A percentile compares a stretch with the other conserved stretches of the same genome.
Conservation (phyloP, 2,797 vertebrate species). For the Simalia tracyae region DNA sequence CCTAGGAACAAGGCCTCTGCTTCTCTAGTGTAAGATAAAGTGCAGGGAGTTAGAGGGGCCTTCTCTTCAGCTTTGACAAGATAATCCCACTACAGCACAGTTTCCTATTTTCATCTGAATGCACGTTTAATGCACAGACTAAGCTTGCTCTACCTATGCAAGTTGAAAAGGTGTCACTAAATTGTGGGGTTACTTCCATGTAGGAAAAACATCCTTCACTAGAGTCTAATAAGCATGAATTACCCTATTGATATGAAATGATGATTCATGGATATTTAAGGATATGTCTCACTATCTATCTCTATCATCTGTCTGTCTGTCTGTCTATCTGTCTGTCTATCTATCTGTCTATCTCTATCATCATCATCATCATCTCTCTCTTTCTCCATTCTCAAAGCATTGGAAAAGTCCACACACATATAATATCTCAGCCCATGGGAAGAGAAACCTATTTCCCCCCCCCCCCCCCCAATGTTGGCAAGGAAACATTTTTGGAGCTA, state of each 20-base stretch:
- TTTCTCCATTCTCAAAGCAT: background rate
- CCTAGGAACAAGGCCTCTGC: background rate
- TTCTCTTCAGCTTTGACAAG: background rate
- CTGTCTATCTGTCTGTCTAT: too few relatives aligned
- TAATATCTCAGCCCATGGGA: constrained; percentile 12
- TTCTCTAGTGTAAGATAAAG: constrained; percentile 3
- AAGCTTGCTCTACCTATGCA: background rate
- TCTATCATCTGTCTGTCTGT: background rate
- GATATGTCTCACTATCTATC: background rate
- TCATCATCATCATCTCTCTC: background rate
- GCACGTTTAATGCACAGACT: background rate
- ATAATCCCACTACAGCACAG: background rate
- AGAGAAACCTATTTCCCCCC: background rate
- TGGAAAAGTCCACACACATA: constrained; percentile 3
- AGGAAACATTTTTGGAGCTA: background rate
- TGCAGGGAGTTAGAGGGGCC: background rate
- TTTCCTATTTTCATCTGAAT: constrained; percentile 5
- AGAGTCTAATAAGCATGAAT: background rate
- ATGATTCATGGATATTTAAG: background rate
- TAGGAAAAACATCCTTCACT: background rate
- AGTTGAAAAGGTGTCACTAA: background rate
- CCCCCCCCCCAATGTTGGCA: constrained; percentile 13
- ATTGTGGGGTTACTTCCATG: background rate
- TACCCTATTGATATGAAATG: background rate
- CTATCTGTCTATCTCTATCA: background rate